A percentile compares a stretch with the other conserved stretches of the same genome.
Evolutionary conservation across 2,888 invertebrate genomes (phyloP).

Genomic region (Adelphocoris suturalis): DNA sequence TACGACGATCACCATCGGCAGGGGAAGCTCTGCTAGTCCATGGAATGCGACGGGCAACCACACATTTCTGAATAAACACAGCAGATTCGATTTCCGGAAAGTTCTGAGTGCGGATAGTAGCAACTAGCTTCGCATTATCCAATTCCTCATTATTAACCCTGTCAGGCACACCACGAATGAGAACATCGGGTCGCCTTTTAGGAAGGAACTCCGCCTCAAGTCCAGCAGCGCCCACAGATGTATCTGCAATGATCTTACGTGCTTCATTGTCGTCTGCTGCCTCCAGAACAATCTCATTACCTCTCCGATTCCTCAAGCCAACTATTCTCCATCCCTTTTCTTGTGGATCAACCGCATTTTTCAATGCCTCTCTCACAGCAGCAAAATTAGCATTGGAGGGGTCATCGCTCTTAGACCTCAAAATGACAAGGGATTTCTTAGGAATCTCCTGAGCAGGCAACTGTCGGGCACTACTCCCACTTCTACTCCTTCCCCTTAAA

Average conservation of each 20-base stretch:
- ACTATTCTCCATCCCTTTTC: background rate
- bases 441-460: background rate
- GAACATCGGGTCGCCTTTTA: background rate
- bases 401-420: background rate
- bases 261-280: background rate
- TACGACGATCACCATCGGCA: no score
- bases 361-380: background rate
- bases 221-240: background rate
- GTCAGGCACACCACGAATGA: background rate
- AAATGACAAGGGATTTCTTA: background rate
- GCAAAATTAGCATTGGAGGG: background rate
- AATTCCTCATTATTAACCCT: no score
- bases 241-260: background rate
- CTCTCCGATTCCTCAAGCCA: background rate
- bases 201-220: background rate
- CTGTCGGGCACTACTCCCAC: background rate
- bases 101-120: no score
- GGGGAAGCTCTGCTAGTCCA: no score
- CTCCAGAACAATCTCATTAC: constrained; percentile 1
- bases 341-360: background rate
- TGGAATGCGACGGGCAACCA: no score
- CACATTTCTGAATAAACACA: no score
- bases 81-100: no score
- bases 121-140: no score
- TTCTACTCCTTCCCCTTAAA: background rate